Conservation (phyloP, 2,797 vertebrate species). For the Sphenodon punctatus region DNA sequence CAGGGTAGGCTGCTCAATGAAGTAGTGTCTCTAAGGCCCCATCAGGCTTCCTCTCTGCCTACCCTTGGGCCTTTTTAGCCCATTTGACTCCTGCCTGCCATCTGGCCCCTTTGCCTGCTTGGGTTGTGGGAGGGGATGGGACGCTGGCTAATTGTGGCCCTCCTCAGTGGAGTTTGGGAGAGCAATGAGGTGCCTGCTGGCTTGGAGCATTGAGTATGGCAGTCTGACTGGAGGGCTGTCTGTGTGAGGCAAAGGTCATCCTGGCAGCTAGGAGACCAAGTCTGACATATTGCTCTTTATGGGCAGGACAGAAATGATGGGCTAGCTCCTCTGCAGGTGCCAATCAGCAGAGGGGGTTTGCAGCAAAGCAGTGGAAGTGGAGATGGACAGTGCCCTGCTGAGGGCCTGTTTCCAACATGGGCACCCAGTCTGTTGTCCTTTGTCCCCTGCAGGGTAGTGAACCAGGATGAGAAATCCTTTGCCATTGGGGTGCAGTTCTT, state of each 20-base stretch:
- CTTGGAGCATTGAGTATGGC: not conserved
- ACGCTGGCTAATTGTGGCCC: not conserved
- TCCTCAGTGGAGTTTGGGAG: not conserved
- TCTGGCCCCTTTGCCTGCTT: too few relatives aligned
- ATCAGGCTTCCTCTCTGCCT: not conserved
- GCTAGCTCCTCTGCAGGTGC: not conserved
- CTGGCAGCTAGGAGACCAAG: not conserved
- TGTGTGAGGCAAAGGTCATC: not conserved
- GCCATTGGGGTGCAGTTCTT: constrained; percentile 95
- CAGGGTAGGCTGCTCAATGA: too few relatives aligned
- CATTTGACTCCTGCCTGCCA: not conserved
- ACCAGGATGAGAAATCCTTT: constrained; percentile 92
- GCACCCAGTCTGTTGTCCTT: too few relatives aligned
- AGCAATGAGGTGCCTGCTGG: not conserved
- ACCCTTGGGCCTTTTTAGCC: too few relatives aligned
- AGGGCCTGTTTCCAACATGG: too few relatives aligned
- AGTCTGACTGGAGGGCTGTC: not conserved
- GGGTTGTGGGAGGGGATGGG: too few relatives aligned
- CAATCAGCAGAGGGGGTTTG: not conserved
- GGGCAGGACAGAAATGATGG: not conserved
- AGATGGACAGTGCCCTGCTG: too few relatives aligned
- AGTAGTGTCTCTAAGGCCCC: not conserved
- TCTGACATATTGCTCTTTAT: not conserved
- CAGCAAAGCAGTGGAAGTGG: not conserved
- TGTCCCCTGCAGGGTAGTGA: constrained; percentile 81